phyloP scores from a whole-genome alignment of 2,113 vertebrate genomes.

The Nibea albiflora region DNA sequence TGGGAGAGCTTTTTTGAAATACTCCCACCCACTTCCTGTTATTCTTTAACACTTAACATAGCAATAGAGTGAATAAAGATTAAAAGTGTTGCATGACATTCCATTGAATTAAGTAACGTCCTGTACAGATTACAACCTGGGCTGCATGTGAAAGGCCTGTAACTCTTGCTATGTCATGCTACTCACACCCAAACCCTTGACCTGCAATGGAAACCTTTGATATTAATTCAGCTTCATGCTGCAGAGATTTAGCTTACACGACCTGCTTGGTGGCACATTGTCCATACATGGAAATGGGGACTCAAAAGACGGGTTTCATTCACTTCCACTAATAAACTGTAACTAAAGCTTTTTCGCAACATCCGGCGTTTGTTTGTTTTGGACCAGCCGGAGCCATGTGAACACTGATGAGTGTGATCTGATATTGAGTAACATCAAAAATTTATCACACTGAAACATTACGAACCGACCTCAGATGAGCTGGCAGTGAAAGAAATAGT shows the following conservation, averaged over 20 bases:
- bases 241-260: not conserved
- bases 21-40: conserved; percentile 76
- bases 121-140: conserved; percentile 51
- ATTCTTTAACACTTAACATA: conserved; percentile 73
- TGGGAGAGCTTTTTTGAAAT: not conserved
- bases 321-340: conserved; percentile 35
- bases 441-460: conserved; percentile 67
- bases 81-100: conserved; percentile 58
- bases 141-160: conserved; percentile 27
- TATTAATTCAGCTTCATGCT: conserved; percentile 6
- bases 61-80: conserved; percentile 35
- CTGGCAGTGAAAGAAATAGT: conserved; percentile 41
- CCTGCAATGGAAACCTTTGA: not conserved
- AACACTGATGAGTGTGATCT: conserved; percentile 69
- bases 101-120: conserved; percentile 62
- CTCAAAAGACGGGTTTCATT: conserved; percentile 33
- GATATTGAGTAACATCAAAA: conserved; percentile 48
- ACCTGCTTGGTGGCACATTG: not conserved
- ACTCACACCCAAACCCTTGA: conserved; percentile 7
- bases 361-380: conserved; percentile 80
- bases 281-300: conserved; percentile 30
- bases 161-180: not conserved
- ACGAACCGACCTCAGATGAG: conserved; percentile 67
- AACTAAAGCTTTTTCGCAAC: conserved; percentile 55
- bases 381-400: conserved; percentile 60